Percentiles rank a stretch among this genome's conserved stretches.
Conservation (phyloP, 2,888 invertebrate species). For the Drosophila flavopinicola region DNA sequence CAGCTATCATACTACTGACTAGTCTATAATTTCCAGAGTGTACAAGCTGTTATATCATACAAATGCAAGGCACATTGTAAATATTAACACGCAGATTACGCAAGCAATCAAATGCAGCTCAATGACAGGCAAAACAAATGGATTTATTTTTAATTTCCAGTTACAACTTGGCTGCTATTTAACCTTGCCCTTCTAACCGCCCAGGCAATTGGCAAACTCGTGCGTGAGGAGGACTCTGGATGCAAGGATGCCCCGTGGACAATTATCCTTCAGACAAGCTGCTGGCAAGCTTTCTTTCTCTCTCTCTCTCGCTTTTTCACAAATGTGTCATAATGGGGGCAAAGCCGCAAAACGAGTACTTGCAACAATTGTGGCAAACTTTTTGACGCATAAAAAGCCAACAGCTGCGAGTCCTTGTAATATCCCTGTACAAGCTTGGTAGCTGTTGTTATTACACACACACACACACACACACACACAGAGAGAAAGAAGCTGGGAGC, state of each 20-base stretch:
- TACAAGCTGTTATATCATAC: no score
- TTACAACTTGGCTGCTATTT: slow-evolving; percentile 12
- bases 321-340: slow-evolving; percentile 65
- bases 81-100: slow-evolving; percentile 6
- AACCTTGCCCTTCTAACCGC: slow-evolving; percentile 46
- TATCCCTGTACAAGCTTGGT: slow-evolving; percentile 29
- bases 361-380: slow-evolving; percentile 48
- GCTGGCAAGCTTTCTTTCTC: no score
- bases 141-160: slow-evolving; percentile 6
- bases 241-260: slow-evolving; percentile 58
- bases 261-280: slow-evolving; percentile 63
- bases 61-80: not conserved
- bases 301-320: slow-evolving; percentile 50
- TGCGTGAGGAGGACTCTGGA: slow-evolving; percentile 39
- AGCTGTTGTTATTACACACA: slow-evolving; percentile 25
- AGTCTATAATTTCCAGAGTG: no score
- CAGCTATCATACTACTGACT: no score
- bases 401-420: slow-evolving; percentile 55
- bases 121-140: slow-evolving; percentile 17
- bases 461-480: slow-evolving; percentile 14
- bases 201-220: not conserved
- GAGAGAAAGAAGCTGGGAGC: slow-evolving; percentile 25
- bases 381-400: slow-evolving; percentile 39
- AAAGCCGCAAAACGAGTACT: slow-evolving; percentile 15
- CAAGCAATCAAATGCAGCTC: slow-evolving; percentile 33